Conservation (phyloP, 2,888 invertebrate genomes). For the Phortica magna region DNA sequence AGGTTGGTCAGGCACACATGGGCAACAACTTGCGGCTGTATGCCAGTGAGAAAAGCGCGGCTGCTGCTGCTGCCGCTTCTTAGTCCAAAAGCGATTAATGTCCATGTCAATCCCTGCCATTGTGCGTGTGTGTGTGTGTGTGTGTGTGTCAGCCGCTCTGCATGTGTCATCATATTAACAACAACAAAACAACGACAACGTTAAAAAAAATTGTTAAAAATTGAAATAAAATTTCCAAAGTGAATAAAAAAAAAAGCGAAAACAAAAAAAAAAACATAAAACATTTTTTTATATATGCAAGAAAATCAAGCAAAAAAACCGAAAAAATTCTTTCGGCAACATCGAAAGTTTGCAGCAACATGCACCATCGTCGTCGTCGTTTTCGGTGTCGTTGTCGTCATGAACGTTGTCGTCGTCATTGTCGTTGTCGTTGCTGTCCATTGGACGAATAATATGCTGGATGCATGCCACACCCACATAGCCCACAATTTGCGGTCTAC, state of each 20-base stretch:
- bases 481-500: slow-evolving; percentile 73
- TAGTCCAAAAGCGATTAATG: neutral
- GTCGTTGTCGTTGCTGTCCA: slow-evolving; percentile 20
- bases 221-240: slow-evolving; percentile 47
- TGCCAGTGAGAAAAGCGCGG: neutral
- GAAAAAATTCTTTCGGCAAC: neutral
- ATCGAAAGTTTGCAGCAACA: neutral
- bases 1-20: slow-evolving; percentile 26
- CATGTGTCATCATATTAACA: slow-evolving; percentile 24
- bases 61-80: neutral
- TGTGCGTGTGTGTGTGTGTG: slow-evolving; percentile 20
- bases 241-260: slow-evolving; percentile 24
- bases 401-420: neutral
- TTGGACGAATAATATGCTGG: slow-evolving; percentile 25
- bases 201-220: slow-evolving; percentile 14
- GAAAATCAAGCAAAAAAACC: neutral
- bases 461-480: slow-evolving; percentile 68
- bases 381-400: neutral
- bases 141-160: neutral
- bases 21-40: neutral
- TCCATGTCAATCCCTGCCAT: neutral
- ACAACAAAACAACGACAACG: slow-evolving; percentile 30
- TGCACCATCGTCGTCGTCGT: neutral
- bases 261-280: slow-evolving; percentile 44
- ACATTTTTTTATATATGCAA: slow-evolving; percentile 52